Base-by-base conservation (phyloP, 2,113 vertebrate species). In the Mellivora capensis region DNA sequence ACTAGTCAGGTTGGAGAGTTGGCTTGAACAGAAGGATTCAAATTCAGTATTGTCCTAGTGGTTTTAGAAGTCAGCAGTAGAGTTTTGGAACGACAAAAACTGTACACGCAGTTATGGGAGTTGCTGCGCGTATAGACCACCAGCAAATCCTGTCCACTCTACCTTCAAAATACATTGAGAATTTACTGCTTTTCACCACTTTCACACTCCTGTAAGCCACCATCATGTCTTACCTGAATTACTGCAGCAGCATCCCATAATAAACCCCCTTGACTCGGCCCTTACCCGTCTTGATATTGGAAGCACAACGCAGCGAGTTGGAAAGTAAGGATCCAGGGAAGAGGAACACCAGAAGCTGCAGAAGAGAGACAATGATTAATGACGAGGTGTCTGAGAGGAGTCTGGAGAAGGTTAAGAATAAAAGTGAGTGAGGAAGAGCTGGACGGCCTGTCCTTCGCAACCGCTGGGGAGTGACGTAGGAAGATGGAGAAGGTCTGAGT, bases 71-170 rank as follows among this genome's bases (percentile, higher is more conserved):
- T 49, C 10, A 47, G 42, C 17, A 1, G 3, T 31, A 82, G 64
- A 49, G 14, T n/a, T 81, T 57, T 31, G 27, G 52, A 29, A 17
- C 0, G 1, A 17, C 15, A 52, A 52, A 21, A 18, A 21, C 29
- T 10, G 8, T 44, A 20, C 27, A 3, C 11, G 34, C 2, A 5
- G 31, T 20, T 29, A 14, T 0, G 6, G 34, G 31, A 39, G 23
- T 10, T 7, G 44, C 1, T 0, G 4, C 12, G 7, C 0, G 1
- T 49, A 34, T 12, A 44, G 7, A 14, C 42, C 29, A 23, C 57
- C 44, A 25, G 52, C 74, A 42, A 14, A 39, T 52, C 42, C 47
- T 37, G 1, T 25, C 52, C 23, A 3, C 8, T 91, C 37, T 34
- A 0, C 21, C 62, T 34, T 34, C 69, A 25, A 5, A 13, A 10